Percentiles rank a stretch among this genome's conserved stretches.
These are phyloP conservation scores for Rhinolophus sinicus DNA, from an alignment of 2,113 vertebrate genomes.

Conservation along the genomic window DNA sequence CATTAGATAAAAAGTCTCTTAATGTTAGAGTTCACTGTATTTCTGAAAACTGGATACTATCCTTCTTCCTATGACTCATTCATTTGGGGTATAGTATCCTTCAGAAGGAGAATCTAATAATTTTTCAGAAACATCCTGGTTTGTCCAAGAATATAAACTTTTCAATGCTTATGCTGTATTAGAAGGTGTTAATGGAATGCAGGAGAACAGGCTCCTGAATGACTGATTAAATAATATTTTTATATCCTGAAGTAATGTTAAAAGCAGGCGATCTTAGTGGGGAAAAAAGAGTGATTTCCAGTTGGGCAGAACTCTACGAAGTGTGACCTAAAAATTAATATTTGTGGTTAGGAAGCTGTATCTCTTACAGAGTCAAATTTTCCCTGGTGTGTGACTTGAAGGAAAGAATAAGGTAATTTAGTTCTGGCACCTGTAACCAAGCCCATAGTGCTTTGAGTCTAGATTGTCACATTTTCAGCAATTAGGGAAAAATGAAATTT, in stretches of 20 bases:
- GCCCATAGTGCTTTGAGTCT: neutral
- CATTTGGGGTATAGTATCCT: neutral
- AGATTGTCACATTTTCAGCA: slow-evolving; percentile 47
- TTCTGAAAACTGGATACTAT: neutral
- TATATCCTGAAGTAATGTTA: slow-evolving; percentile 43
- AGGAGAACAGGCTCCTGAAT: slow-evolving; percentile 50
- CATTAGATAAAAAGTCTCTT: slow-evolving; percentile 36
- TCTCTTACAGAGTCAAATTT: slow-evolving; percentile 36
- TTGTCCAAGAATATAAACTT: slow-evolving; percentile 22
- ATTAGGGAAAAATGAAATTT: slow-evolving; percentile 56
- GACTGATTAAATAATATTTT: slow-evolving; percentile 57
- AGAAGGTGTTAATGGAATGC: slow-evolving; percentile 60
- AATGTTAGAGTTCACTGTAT: neutral
- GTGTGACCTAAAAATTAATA: slow-evolving; percentile 54
- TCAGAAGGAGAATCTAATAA: neutral
- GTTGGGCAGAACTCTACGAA: slow-evolving; percentile 16
- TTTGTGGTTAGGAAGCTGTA: slow-evolving; percentile 45
- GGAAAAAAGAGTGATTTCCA: slow-evolving; percentile 52
- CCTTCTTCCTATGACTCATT: slow-evolving; percentile 34
- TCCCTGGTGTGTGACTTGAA: slow-evolving; percentile 7
- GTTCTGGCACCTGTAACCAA: slow-evolving; percentile 47
- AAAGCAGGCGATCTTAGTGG: slow-evolving; percentile 52
- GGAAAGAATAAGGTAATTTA: slow-evolving; percentile 45
- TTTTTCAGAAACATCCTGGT: slow-evolving; percentile 42
- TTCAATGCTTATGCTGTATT: slow-evolving; percentile 13